Evolutionary conservation across 2,888 invertebrate genomes (phyloP).

Genomic region (Cantharis nigra): DNA sequence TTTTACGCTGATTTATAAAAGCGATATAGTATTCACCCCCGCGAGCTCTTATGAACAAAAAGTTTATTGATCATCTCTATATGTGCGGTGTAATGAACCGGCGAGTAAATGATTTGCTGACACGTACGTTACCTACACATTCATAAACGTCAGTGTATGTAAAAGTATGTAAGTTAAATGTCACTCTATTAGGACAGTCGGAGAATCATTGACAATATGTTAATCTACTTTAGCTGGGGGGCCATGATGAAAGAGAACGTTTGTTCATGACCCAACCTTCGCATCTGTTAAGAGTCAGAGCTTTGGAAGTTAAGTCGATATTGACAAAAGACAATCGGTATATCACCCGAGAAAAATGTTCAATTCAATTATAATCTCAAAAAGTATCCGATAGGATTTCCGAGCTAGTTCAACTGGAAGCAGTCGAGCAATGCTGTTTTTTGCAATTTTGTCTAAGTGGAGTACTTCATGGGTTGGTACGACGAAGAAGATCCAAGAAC

Average conservation of each 20-base stretch:
- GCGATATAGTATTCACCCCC: neutral
- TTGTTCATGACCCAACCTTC: neutral
- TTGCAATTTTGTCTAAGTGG: neutral
- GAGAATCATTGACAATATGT: neutral
- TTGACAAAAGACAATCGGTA: slow-evolving; percentile 1
- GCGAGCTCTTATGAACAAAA: neutral
- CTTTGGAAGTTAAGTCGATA: neutral
- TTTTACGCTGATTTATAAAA: neutral
- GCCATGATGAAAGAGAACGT: neutral
- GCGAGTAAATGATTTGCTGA: neutral
- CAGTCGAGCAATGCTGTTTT: neutral
- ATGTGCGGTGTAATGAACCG: neutral
- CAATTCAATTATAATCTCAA: neutral
- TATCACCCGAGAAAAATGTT: neutral
- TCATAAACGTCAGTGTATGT: neutral
- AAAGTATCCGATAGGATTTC: neutral
- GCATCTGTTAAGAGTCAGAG: neutral
- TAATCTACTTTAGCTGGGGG: neutral
- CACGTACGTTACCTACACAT: neutral
- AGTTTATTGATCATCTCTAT: neutral
- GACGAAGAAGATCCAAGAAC: neutral
- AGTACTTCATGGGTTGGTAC: neutral
- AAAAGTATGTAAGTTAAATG: neutral
- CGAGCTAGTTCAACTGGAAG: neutral
- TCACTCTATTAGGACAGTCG: neutral